Evolutionary conservation across 2,797 vertebrate genomes (phyloP).

Genomic region (Diceros bicornis): DNA sequence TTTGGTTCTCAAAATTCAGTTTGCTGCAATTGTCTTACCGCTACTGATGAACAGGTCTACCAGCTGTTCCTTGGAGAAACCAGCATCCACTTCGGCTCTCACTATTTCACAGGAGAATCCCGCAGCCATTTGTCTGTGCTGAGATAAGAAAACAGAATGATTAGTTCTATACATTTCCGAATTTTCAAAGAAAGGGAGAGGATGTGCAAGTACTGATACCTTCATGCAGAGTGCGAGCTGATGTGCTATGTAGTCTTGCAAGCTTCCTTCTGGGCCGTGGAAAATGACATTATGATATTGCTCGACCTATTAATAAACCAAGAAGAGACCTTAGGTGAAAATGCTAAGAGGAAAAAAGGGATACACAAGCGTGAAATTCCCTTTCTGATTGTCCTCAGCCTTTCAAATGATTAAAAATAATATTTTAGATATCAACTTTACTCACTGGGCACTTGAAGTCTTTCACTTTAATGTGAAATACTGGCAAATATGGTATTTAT

Average conservation of each 20-base stretch:
- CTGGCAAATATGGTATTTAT: not conserved
- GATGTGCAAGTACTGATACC: constrained; percentile 87
- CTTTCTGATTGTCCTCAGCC: not conserved
- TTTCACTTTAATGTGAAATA: constrained; percentile 21
- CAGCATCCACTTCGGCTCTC: constrained; percentile 93
- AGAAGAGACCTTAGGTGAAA: constrained; percentile 43
- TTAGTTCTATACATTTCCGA: constrained; percentile 51
- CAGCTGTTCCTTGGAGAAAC: constrained; percentile 95
- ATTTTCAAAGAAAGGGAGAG: constrained; percentile 29
- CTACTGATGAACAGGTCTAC: constrained; percentile 95
- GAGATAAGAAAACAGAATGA: constrained; percentile 78
- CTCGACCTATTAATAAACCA: constrained; percentile 92
- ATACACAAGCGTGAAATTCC: not conserved
- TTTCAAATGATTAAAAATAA: constrained; percentile 7
- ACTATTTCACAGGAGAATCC: constrained; percentile 94
- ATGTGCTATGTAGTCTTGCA: constrained; percentile 94
- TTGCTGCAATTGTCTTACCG: constrained; percentile 90
- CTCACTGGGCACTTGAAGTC: not conserved
- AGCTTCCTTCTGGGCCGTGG: constrained; percentile 97
- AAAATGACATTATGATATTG: constrained; percentile 97
- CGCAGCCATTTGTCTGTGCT: constrained; percentile 94
- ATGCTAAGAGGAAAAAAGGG: not conserved
- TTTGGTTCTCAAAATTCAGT: not conserved
- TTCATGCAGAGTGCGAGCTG: constrained; percentile 95
- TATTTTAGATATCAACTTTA: constrained; percentile 7